Conservation (phyloP, 2,113 vertebrate species). For the Cervus canadensis region DNA sequence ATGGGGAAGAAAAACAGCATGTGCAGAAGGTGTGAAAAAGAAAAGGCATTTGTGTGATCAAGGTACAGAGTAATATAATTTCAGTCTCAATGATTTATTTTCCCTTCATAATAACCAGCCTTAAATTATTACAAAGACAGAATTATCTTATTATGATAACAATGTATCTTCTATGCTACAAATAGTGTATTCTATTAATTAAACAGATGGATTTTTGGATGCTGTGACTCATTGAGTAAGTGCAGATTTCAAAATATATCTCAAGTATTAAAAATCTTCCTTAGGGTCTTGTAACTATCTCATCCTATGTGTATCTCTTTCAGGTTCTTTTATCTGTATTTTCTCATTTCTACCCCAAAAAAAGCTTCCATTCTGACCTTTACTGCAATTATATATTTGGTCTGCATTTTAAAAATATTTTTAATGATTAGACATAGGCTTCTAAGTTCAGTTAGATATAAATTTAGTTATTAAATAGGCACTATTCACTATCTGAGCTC, state of each 20-base stretch:
- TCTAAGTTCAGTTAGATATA: slow-evolving; percentile 66
- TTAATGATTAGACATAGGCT: slow-evolving; percentile 72
- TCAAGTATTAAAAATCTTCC: slow-evolving; percentile 34
- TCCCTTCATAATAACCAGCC: slow-evolving; percentile 28
- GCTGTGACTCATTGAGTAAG: background rate
- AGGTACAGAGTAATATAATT: slow-evolving; percentile 33
- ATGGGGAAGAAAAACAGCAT: background rate
- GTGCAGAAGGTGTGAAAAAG: background rate
- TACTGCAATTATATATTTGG: slow-evolving; percentile 30
- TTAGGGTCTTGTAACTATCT: background rate
- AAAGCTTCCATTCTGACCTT: slow-evolving; percentile 43
- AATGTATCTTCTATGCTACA: background rate
- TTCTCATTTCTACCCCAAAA: background rate
- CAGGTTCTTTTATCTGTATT: slow-evolving; percentile 32
- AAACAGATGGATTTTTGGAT: slow-evolving; percentile 50
- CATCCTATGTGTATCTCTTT: background rate
- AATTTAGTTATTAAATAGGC: slow-evolving; percentile 59
- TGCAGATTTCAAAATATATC: slow-evolving; percentile 42
- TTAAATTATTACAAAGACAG: slow-evolving; percentile 36
- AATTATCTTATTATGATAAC: slow-evolving; percentile 46
- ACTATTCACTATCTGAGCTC: slow-evolving; percentile 65
- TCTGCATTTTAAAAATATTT: slow-evolving; percentile 61
- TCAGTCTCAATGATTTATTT: slow-evolving; percentile 55
- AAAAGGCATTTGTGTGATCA: slow-evolving; percentile 21
- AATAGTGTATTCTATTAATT: background rate